Evolutionary conservation across 2,113 vertebrate species (phyloP), one percentile per base, ranked within the genome.

Genomic region (Scolopax mira): DNA sequence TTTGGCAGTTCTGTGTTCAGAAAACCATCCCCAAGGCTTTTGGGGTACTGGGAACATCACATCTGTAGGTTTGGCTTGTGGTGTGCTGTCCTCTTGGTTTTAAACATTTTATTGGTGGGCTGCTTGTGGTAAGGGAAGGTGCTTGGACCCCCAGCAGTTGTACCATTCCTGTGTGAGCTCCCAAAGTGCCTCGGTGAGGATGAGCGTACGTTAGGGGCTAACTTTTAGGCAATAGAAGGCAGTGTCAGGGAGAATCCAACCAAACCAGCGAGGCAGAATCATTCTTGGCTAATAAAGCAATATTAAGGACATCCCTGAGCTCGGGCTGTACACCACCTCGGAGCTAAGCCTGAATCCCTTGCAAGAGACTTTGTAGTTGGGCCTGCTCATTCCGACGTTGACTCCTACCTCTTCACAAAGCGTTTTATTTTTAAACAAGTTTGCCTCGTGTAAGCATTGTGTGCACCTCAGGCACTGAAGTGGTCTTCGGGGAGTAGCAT

Each of bases 241-340:
- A 24, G 25, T 4, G n/a, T 70, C 37, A 25, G 13, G 48, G 48
- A 58, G 33, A 21, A 18, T 58, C 35, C n/a, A 62, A 55, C 10
- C 35, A 44, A 58, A 71, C 12, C 5, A n/a, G 9, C 5, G 41
- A 67, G 39, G 77, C 49, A 67, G 65, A 89, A n/a, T 55, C 16
- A 18, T 49, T 70, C 33, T 82, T 9, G 8, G 48, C 71, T 60
- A 17, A 18, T 37, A 5, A 65, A 88, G 35, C 49, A 46, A 46
- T 66, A 0, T 39, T 28, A 31, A 57, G 28, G 16, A 18, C n/a
- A 11, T 69, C 39, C 22, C 49, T 44, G 37, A 66, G 51, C 67
- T 69, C 0, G 0, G 49, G 42, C 73, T 74, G 51, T 44, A 10
- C 3, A 1, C 39, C 48, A 55, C 10, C 60, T 73, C 54, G 46